phyloP scores from a whole-genome alignment of 23 tunicate genomes.

The Trididemnum nubilum region DNA sequence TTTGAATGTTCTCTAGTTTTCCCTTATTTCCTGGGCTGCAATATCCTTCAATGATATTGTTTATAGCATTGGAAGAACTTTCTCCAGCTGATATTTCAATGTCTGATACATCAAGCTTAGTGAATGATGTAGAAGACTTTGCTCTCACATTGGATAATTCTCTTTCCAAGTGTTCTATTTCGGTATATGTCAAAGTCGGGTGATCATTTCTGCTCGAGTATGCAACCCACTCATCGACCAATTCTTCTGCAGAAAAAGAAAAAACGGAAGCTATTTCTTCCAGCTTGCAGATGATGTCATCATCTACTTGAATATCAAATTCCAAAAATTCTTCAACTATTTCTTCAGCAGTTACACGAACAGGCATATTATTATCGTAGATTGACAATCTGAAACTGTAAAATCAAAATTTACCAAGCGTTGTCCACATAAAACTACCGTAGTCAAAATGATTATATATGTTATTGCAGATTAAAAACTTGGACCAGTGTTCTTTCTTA shows the following conservation, averaged over 20 bases:
- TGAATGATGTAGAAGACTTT: neutral
- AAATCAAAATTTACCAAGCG: too few species aligned
- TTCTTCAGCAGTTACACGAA: conserved; percentile 57
- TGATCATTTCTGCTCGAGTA: conserved; percentile 69
- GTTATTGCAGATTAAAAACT: too few species aligned
- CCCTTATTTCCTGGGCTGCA: conserved; percentile 44
- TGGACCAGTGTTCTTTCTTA: too few species aligned
- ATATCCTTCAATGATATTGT: conserved; percentile 38
- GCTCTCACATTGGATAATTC: conserved; percentile 20
- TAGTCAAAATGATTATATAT: too few species aligned
- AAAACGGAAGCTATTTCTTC: conserved; percentile 60
- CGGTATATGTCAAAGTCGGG: neutral
- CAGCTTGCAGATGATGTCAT: conserved; percentile 53
- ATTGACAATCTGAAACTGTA: too few species aligned
- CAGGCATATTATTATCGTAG: too few species aligned
- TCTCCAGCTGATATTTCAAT: neutral
- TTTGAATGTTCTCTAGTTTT: conserved; percentile 22
- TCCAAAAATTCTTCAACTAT: conserved; percentile 60
- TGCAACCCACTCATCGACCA: conserved; percentile 86
- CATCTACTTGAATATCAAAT: conserved; percentile 53
- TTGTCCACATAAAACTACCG: too few species aligned
- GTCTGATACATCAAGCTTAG: neutral
- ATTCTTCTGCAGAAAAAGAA: conserved; percentile 36
- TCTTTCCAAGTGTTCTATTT: conserved; percentile 29
- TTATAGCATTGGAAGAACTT: neutral